A percentile compares a stretch with the other conserved stretches of the same genome.
Conservation (phyloP, 2,113 vertebrate species). For the Varanus komodoensis region DNA sequence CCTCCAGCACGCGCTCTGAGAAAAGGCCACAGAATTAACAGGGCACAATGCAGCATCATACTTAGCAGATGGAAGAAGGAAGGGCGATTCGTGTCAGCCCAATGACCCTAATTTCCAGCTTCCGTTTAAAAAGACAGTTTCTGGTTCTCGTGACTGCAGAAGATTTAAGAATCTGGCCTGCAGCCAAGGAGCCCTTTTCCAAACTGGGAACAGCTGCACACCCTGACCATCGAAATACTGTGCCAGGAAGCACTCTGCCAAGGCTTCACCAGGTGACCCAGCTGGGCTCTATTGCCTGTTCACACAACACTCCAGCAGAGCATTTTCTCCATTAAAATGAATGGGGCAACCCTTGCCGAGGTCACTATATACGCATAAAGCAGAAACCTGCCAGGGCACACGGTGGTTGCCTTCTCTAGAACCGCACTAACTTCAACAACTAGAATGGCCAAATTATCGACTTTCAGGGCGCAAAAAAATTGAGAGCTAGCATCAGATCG, state of each 20-base stretch:
- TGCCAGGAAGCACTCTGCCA: not conserved
- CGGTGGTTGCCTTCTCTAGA: not conserved
- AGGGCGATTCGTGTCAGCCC: not conserved
- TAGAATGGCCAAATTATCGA: not conserved
- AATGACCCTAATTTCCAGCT: not conserved
- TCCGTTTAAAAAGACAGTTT: not conserved
- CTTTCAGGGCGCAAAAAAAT: not conserved
- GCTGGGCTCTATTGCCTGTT: not conserved
- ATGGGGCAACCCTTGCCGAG: not conserved
- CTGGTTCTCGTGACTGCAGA: not conserved
- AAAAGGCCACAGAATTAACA: not conserved
- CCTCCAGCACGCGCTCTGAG: not conserved
- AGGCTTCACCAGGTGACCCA: not conserved
- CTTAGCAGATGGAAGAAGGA: not conserved
- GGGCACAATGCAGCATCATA: not conserved
- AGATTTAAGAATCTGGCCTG: not conserved
- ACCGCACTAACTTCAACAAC: not conserved
- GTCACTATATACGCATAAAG: not conserved
- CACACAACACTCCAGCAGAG: not conserved
- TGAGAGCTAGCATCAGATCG: too few relatives aligned
- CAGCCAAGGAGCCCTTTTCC: not conserved
- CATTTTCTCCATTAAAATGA: not conserved
- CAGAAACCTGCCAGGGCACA: not conserved
- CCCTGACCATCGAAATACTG: not conserved
- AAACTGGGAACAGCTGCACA: not conserved